Evolutionary conservation across 2,113 vertebrate genomes (phyloP), one percentile per base, ranked within the genome.

Genomic region (Jacana jacana): DNA sequence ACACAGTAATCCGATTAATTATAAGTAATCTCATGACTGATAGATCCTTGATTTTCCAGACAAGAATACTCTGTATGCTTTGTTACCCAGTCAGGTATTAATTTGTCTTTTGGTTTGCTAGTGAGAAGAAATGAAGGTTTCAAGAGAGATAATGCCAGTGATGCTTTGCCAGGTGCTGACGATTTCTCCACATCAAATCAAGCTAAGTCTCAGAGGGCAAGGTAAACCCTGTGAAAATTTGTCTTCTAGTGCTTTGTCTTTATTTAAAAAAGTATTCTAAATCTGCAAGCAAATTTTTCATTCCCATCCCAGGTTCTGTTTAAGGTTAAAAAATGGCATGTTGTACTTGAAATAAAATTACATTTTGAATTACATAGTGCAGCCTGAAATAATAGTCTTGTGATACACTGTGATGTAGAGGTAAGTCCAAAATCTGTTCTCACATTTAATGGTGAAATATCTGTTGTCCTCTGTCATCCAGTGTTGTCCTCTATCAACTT

Each of bases 81-180:
- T 75, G 52, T 70, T 66, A 31, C 60, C 28, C 39, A 55, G 79
- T 83, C 30, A 80, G 8, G 28, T 94, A 20, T 65, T 78, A 28
- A 95, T 71, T 92, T 92, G 40, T 95, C n/a, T 94, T 88, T 96
- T 95, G 72, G 28, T 93, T 82, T 93, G 49, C 68, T 78, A 98
- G 98, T 89, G 86, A 98, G 97, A 96, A 98, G 97, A 96, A 97
- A 89, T 87, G 98, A 98, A 94, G 97, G 86, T 81, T 96, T 98
- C 87, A 98, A 97, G 91, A 98, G 96, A 73, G 97, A 98, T 86
- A 98, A 98, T 54, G 89, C 96, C n/a, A 82, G 79, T 75, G 84
- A 89, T 70, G 95, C 95, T 73, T 89, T 97, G 71, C 81, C 95
- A 48, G 97, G 95, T 42, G 83, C 89, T 54, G 98, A 98, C 81